Evolutionary conservation across 2,113 vertebrate genomes (phyloP), one percentile per base, ranked within the genome.

Genomic region (Electrona antarctica): DNA sequence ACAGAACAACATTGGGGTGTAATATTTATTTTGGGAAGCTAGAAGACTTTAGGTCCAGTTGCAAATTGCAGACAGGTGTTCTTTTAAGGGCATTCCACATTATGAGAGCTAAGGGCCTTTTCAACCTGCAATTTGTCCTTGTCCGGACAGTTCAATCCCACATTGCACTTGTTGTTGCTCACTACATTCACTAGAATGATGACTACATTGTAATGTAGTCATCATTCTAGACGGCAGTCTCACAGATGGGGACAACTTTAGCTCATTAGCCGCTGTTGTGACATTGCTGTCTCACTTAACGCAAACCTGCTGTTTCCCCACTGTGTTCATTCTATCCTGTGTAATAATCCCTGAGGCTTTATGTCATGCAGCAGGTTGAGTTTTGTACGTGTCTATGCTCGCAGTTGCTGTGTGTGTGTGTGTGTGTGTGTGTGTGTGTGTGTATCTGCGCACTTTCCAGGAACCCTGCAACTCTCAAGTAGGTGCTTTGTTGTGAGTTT

Each of bases 401-500:
- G 21, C 21, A 21, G 21, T 21, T 21, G 21, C 21, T 64, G 15
- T 41, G 49, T 15, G 47, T 41, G 58, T 62, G 29, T 56, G 65
- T 47, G 46, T 56, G 33, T 4, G 52, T 52, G 59, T 21, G 49
- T 15, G 68, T 55, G 62, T 51, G 29, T 67, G 61, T 28, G 46
- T 47, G 8, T 21, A 7, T 67, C 51, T 61, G 63, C 21, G 15
- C 41, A 21, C 21, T 21, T 21, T 21, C 21, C 21, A 21, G 21
- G 21, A 21, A 69, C 52, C 64, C 68, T 62, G 55, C 61, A 33
- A 68, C 33, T 76, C 72, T 76, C 72, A 79, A 21, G 6, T 45
- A 64, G 60, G 73, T 73, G 74, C 73, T 76, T 58, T 64, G 60
- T 58, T 61, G 76, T 59, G 14, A 73, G 60, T 54, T 55, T 71